Conservation (phyloP, 2,113 vertebrate species). For the Festucalex cinctus region DNA sequence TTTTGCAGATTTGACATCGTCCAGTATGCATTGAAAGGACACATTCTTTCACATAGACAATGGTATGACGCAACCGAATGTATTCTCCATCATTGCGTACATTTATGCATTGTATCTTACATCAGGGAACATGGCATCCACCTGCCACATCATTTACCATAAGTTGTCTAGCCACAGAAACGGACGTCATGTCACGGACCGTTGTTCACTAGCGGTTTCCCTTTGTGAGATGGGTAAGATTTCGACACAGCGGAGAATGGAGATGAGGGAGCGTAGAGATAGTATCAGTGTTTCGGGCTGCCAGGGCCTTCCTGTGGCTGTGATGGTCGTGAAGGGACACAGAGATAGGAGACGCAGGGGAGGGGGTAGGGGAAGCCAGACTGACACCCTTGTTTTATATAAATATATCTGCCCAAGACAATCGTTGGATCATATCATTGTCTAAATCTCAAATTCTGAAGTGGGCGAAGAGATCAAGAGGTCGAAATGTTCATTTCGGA, state of each 20-base stretch:
- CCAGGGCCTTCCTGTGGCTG: slow-evolving; percentile 76
- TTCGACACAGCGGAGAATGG: slow-evolving; percentile 73
- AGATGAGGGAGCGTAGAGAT: slow-evolving; percentile 68
- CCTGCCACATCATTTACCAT: slow-evolving; percentile 50
- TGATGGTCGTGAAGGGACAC: slow-evolving; percentile 59
- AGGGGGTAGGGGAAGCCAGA: slow-evolving; percentile 28
- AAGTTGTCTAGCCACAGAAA: slow-evolving; percentile 58
- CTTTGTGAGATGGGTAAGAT: slow-evolving; percentile 72
- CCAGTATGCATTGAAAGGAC: neutral
- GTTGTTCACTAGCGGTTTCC: slow-evolving; percentile 69
- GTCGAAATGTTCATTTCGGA: neutral
- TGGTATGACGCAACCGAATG: slow-evolving; percentile 11
- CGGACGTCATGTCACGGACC: slow-evolving; percentile 59
- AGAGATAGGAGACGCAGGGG: slow-evolving; percentile 58
- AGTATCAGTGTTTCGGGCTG: slow-evolving; percentile 68
- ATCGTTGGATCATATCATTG: slow-evolving; percentile 2
- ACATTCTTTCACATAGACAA: neutral
- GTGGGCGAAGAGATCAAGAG: neutral
- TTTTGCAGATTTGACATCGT: neutral
- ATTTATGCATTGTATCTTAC: slow-evolving; percentile 18
- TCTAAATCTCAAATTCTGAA: neutral
- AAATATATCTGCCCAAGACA: neutral
- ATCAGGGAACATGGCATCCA: slow-evolving; percentile 29
- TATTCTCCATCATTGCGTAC: neutral
- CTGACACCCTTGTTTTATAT: slow-evolving; percentile 13